Conservation (phyloP, 2,797 vertebrate species). For the Acrossocheilus wenchowensis region DNA sequence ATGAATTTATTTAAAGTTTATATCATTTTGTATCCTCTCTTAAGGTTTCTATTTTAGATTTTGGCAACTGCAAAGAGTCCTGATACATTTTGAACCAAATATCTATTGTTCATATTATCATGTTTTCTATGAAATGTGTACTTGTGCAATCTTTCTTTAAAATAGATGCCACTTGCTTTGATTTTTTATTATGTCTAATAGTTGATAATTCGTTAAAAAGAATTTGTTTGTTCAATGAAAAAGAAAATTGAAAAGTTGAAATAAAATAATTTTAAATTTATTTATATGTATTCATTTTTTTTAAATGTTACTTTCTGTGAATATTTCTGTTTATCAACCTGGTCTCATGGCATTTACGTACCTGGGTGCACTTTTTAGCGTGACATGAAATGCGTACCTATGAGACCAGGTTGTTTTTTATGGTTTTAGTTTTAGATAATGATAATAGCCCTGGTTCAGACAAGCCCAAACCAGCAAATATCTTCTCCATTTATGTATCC, state of each 20-base stretch:
- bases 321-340: too few relatives aligned
- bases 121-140: not conserved
- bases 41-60: not conserved
- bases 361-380: too few relatives aligned
- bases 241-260: not conserved
- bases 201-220: not conserved
- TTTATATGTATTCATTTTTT: not conserved
- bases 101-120: not conserved
- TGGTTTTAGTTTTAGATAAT: not conserved
- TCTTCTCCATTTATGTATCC: conserved; percentile 29
- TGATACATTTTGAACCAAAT: not conserved
- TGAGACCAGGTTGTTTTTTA: not conserved
- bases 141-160: not conserved
- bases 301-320: not conserved
- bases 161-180: not conserved
- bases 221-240: not conserved
- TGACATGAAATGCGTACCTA: too few relatives aligned
- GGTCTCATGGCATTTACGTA: too few relatives aligned
- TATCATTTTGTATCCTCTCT: not conserved
- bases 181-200: not conserved
- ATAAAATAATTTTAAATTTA: not conserved
- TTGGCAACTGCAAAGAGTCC: not conserved
- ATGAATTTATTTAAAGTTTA: not conserved
- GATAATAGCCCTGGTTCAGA: not conserved
- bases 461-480: conserved; percentile 1